These are phyloP conservation scores for Ptiloglossa arizonensis DNA, from an alignment of 1,140 invertebrate genomes.

Conservation along the genomic window DNA sequence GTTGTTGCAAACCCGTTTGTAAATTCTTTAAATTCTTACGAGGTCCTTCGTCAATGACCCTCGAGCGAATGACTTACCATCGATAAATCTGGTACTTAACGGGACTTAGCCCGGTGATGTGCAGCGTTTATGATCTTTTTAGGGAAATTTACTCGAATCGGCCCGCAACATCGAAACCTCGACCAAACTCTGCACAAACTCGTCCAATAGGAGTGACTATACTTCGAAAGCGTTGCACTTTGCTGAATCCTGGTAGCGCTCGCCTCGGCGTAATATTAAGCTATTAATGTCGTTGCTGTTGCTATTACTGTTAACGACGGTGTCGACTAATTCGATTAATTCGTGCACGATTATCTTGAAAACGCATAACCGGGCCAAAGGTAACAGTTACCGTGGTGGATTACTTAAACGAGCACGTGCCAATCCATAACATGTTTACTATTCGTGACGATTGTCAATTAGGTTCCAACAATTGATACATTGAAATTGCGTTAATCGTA, in stretches of 20 bases:
- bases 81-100: background rate
- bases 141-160: background rate
- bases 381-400: conserved; percentile 15
- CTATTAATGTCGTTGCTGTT: conserved; percentile 51
- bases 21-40: too few relatives aligned
- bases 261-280: conserved; percentile 31
- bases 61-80: background rate
- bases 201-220: conserved; percentile 16
- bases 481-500: too few relatives aligned
- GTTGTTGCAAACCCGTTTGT: too few relatives aligned
- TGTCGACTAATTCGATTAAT: conserved; percentile 41
- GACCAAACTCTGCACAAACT: conserved; percentile 36
- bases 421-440: background rate
- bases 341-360: conserved; percentile 42
- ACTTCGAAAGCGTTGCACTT: conserved; percentile 42
- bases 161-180: background rate
- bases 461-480: too few relatives aligned
- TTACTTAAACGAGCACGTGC: background rate
- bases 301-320: conserved; percentile 39
- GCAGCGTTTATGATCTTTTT: conserved; percentile 2
- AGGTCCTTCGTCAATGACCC: too few relatives aligned
- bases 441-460: too few relatives aligned
- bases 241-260: conserved; percentile 6
- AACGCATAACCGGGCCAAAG: conserved; percentile 6
- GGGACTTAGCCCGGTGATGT: background rate